Percentiles rank a stretch among this genome's conserved stretches.
Evolutionary conservation across 2,113 vertebrate species (phyloP).

Genomic region (Xyliphius kryptos): DNA sequence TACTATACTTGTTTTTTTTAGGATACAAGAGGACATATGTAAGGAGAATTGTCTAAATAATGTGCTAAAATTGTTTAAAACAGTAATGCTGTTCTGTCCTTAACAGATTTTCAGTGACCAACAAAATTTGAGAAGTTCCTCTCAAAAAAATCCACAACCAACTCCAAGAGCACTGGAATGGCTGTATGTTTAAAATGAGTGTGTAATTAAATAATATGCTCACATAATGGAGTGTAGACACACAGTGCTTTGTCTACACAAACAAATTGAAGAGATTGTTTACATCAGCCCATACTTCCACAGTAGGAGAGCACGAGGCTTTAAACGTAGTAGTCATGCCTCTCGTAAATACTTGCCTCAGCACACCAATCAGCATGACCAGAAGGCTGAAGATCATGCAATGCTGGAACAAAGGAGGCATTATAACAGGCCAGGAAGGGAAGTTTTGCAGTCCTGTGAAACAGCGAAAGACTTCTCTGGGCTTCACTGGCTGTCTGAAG

Average conservation of each 20-base stretch:
- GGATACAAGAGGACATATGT: too few species aligned
- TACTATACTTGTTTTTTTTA: too few species aligned
- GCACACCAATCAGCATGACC: slow-evolving; percentile 69
- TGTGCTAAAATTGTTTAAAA: too few species aligned
- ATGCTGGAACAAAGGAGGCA: slow-evolving; percentile 66
- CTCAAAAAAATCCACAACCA: slow-evolving; percentile 24
- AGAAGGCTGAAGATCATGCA: slow-evolving; percentile 66
- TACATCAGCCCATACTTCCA: slow-evolving; percentile 84
- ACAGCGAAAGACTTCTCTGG: slow-evolving; percentile 74
- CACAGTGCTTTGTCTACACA: slow-evolving; percentile 75
- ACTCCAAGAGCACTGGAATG: slow-evolving; percentile 25
- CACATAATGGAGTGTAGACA: slow-evolving; percentile 87
- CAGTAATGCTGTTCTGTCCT: slow-evolving; percentile 37
- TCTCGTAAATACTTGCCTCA: slow-evolving; percentile 61
- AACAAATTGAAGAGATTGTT: slow-evolving; percentile 82
- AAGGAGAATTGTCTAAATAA: too few species aligned
- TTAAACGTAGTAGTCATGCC: slow-evolving; percentile 73
- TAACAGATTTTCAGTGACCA: slow-evolving; percentile 51
- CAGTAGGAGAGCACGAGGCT: slow-evolving; percentile 71
- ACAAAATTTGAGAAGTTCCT: too few species aligned
- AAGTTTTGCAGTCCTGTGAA: slow-evolving; percentile 62
- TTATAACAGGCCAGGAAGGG: slow-evolving; percentile 58
- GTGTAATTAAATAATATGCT: slow-evolving; percentile 68
- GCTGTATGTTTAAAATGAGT: slow-evolving; percentile 58
- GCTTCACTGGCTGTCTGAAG: slow-evolving; percentile 71